Conservation (phyloP, 2,888 invertebrate genomes). For the Eupithecia tripunctaria region DNA sequence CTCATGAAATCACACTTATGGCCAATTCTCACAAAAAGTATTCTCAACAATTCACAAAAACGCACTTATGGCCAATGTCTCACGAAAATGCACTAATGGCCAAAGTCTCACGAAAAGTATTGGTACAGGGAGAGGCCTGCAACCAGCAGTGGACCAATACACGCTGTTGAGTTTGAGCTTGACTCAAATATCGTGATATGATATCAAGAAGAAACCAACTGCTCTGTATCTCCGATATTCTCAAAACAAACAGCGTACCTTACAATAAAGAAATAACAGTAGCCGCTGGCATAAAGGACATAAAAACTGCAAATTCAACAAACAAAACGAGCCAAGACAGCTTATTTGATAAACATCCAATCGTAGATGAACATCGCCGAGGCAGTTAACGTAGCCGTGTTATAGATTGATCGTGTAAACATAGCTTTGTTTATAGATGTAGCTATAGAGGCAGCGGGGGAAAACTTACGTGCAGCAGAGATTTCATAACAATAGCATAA, state of each 20-base stretch:
- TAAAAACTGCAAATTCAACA: constrained; percentile 33
- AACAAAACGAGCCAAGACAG: constrained; percentile 34
- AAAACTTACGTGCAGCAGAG: constrained; percentile 5
- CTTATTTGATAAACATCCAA: constrained; percentile 54
- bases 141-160: too few species aligned
- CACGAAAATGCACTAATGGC: too few species aligned
- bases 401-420: constrained; percentile 53
- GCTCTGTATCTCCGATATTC: background rate
- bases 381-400: constrained; percentile 45
- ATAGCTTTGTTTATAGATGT: constrained; percentile 41
- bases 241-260: background rate
- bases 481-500: background rate
- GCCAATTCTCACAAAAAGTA: too few species aligned
- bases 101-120: too few species aligned
- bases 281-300: constrained; percentile 20
- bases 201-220: background rate
- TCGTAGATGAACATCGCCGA: constrained; percentile 45
- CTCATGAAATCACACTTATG: too few species aligned
- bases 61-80: too few species aligned
- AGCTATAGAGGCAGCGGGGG: constrained; percentile 6
- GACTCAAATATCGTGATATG: too few species aligned
- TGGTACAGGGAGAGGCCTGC: too few species aligned
- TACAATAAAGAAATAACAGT: constrained; percentile 6
- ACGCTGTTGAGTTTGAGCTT: too few species aligned
- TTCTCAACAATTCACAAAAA: too few species aligned